Conservation (phyloP, 2,888 invertebrate genomes). For the Mythimna pallens region DNA sequence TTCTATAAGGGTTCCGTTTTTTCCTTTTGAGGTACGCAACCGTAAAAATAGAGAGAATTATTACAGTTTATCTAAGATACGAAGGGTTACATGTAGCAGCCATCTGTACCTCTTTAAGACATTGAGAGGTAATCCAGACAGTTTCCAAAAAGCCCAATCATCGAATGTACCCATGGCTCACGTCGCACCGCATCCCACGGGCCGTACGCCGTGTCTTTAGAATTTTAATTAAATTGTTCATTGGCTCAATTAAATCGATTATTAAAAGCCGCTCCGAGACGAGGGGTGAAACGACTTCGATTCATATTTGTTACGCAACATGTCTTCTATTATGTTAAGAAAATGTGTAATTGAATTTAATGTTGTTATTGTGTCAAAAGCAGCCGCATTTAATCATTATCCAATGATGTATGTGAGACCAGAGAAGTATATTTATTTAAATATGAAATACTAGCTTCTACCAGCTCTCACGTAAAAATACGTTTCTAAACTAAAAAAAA, state of each 20-base stretch:
- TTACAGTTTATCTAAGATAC: background rate
- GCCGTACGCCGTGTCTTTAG: conserved; percentile 81
- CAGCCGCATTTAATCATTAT: conserved; percentile 24
- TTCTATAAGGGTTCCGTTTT: too few species aligned
- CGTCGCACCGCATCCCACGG: conserved; percentile 74
- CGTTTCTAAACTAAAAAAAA: too few species aligned
- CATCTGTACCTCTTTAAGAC: background rate
- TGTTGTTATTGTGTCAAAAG: conserved; percentile 41
- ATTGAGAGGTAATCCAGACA: conserved; percentile 24
- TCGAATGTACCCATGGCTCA: conserved; percentile 62
- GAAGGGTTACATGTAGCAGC: background rate
- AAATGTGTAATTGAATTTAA: conserved; percentile 54
- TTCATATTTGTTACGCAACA: conserved; percentile 60
- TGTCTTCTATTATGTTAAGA: conserved; percentile 46
- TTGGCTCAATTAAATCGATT: conserved; percentile 88
- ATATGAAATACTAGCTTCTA: conserved; percentile 2
- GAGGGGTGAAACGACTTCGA: conserved; percentile 68
- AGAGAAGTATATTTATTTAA: conserved; percentile 38
- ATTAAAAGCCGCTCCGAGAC: conserved; percentile 74
- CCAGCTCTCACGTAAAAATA: too few species aligned
- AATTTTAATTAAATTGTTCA: conserved; percentile 89
- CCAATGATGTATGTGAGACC: conserved; percentile 26
- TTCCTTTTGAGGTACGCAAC: too few species aligned
- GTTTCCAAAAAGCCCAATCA: conserved; percentile 55
- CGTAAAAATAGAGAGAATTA: background rate